Evolutionary conservation across 2,113 vertebrate genomes (phyloP).

Genomic region (Pseudolaguvia tuberculata): DNA sequence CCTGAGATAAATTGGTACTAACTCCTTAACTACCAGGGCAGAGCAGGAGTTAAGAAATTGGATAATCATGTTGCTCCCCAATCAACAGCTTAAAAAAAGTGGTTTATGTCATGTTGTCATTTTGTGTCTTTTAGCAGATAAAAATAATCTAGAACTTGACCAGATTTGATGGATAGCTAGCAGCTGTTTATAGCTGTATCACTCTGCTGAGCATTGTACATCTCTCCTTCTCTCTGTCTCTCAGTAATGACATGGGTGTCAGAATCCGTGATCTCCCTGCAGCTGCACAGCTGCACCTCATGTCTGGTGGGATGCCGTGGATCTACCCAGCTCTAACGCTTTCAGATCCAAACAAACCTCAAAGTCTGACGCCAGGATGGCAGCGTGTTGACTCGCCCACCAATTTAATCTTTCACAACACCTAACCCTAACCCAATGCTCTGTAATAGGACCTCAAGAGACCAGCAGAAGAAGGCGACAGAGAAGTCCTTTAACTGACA

Average conservation of each 20-base stretch:
- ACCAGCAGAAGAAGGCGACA: slow-evolving; percentile 54
- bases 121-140: not conserved
- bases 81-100: not conserved
- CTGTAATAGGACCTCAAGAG: slow-evolving; percentile 69
- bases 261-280: slow-evolving; percentile 57
- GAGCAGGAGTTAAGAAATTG: slow-evolving; percentile 26
- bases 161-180: slow-evolving; percentile 53
- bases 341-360: slow-evolving; percentile 60
- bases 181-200: slow-evolving; percentile 59
- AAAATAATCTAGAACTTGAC: slow-evolving; percentile 30
- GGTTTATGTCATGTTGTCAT: not conserved
- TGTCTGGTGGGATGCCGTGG: slow-evolving; percentile 26
- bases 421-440: too few relatives aligned
- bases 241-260: slow-evolving; percentile 69
- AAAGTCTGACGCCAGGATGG: slow-evolving; percentile 57
- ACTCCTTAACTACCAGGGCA: slow-evolving; percentile 36
- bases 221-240: slow-evolving; percentile 48
- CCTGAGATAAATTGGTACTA: slow-evolving; percentile 26
- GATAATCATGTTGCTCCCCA: slow-evolving; percentile 7
- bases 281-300: slow-evolving; percentile 63
- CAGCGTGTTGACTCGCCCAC: slow-evolving; percentile 70
- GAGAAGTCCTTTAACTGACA: slow-evolving; percentile 54
- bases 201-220: slow-evolving; percentile 56
- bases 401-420: slow-evolving; percentile 67
- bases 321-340: slow-evolving; percentile 48